Percentiles rank a stretch among this genome's conserved stretches.
phyloP scores from a whole-genome alignment of 2,113 vertebrate species.

The Pseudorectes ferrugineus region DNA sequence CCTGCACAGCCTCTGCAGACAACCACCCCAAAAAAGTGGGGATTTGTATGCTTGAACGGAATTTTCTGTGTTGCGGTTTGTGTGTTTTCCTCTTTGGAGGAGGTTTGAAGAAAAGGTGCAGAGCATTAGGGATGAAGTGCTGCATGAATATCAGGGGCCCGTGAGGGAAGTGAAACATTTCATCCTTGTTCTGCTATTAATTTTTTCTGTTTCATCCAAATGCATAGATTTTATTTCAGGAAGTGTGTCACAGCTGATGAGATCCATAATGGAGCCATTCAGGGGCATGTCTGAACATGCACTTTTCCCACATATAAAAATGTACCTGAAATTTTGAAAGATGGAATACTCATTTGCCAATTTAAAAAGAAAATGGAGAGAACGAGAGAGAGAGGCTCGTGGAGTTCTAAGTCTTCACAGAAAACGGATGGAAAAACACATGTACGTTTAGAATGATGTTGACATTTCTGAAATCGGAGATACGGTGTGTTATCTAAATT shows the following conservation, averaged over 20 bases:
- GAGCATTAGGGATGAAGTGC: not conserved
- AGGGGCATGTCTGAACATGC: not conserved
- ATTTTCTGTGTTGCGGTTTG: not conserved
- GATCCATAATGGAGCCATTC: not conserved
- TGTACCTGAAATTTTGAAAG: not conserved
- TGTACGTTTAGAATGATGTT: not conserved
- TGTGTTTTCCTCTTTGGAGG: not conserved
- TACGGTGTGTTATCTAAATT: conserved; percentile 3
- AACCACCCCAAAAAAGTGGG: fast-evolving
- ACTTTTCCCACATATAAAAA: not conserved
- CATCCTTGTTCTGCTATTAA: not conserved
- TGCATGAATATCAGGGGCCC: fast-evolving
- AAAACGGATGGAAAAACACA: not conserved
- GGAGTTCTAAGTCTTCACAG: not conserved
- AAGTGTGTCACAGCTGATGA: not conserved
- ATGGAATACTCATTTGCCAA: not conserved
- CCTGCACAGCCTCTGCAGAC: not conserved
- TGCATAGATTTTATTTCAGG: not conserved
- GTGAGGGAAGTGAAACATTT: not conserved
- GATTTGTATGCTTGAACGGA: not conserved
- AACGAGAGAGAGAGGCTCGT: not conserved
- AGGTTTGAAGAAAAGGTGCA: not conserved
- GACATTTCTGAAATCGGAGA: conserved; percentile 39
- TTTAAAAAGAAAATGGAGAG: conserved; percentile 9
- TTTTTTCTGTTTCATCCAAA: not conserved